Base-by-base conservation (phyloP, 2,888 invertebrate species). In the Archips xylosteana region DNA sequence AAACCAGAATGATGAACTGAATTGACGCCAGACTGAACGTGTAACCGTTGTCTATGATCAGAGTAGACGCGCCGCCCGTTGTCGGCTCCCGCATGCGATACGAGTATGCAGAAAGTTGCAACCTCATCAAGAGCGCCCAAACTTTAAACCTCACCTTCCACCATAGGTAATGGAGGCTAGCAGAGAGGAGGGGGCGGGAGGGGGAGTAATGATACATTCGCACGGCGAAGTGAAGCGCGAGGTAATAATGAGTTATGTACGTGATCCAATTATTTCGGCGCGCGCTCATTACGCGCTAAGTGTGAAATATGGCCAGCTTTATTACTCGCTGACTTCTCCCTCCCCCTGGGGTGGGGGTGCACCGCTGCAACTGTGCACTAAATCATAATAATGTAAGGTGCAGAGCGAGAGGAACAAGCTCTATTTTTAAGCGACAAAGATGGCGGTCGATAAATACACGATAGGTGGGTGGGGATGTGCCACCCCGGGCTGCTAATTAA, bases 211-310 rank as follows among this genome's bases (percentile, higher is more conserved):
- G 92, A 94, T 94, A 93, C 94, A 92, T 93, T 90, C 92, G 89
- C 84, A 81, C 80, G 80, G 86, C 89, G 87, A 87, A 91, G 87
- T 90, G 91, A 91, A 92, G 90, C 89, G 91, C 93, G 92, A 94
- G 92, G 92, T 95, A 94, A 94, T 95, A 94, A 95, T 95, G 94
- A 95, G 91, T 94, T 94, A 95, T 95, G 94, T 94, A 95, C 94
- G 95, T 95, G 95, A 95, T 95, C 95, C 94, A 94, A 95, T 95
- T 95, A 95, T 95, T 95, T 94, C 91, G 94, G 94, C 92, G 92
- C 92, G 90, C 92, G 92, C 93, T 94, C 94, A 94, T 95, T 95
- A 95, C 94, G 90, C 92, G 92, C 91, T 94, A 94, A 94, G 94
- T 94, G 94, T 94, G 94, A 94, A 94, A 94, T 94, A 94, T 94